phyloP scores from a whole-genome alignment of 2,113 vertebrate genomes.

The Aptenodytes forsteri region DNA sequence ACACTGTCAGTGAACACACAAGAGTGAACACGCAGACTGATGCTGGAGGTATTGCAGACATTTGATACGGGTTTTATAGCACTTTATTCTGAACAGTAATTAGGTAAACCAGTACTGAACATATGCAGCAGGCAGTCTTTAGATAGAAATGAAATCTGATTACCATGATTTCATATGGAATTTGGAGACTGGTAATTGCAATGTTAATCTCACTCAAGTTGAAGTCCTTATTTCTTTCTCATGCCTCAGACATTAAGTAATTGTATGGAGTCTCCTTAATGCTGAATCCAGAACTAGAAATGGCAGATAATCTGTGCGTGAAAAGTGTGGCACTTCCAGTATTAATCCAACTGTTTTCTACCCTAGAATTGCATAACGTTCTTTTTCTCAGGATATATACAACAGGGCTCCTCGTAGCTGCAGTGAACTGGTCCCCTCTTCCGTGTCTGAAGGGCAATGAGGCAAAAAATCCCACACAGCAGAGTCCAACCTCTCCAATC shows the following conservation, averaged over 20 bases:
- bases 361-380: background rate
- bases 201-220: background rate
- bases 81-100: slow-evolving; percentile 68
- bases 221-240: background rate
- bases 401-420: background rate
- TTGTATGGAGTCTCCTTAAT: background rate
- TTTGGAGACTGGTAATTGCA: slow-evolving; percentile 15
- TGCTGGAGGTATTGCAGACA: background rate
- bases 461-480: background rate
- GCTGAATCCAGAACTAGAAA: background rate
- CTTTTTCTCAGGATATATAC: background rate
- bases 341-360: background rate
- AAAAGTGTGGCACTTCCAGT: background rate
- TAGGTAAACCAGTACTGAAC: slow-evolving; percentile 49
- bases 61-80: slow-evolving; percentile 4
- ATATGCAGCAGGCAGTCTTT: slow-evolving; percentile 39
- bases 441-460: background rate
- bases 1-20: background rate
- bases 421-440: background rate
- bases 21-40: background rate
- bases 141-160: slow-evolving; percentile 34
- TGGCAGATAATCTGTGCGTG: background rate
- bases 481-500: background rate
- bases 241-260: background rate
- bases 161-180: background rate